phyloP scores from a whole-genome alignment of 2,797 vertebrate genomes.

The Eutrigla gurnardus region DNA sequence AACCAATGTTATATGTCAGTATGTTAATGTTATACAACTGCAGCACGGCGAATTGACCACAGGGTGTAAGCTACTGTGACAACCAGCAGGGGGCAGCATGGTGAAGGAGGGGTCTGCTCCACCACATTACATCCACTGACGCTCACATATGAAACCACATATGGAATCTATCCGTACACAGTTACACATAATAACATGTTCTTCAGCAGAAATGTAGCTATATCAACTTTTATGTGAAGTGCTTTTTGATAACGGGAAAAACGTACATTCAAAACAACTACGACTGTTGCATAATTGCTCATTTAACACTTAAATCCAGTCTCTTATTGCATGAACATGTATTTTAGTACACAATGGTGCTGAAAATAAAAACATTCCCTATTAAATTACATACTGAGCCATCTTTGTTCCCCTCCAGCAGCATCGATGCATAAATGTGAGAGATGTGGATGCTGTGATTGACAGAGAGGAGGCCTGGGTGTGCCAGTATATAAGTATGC shows the following conservation, averaged over 20 bases:
- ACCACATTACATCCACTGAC: not conserved
- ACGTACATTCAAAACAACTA: not conserved
- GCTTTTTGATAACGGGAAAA: not conserved
- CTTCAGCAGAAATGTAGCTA: not conserved
- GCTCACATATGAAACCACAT: not conserved
- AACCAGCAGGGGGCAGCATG: slow-evolving; percentile 72
- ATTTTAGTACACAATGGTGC: slow-evolving; percentile 16
- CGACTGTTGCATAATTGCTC: not conserved
- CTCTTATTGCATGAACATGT: not conserved
- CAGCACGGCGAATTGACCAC: slow-evolving; percentile 11
- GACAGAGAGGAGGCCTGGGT: slow-evolving; percentile 1
- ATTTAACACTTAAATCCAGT: not conserved
- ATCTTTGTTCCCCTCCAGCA: slow-evolving; percentile 25
- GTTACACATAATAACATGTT: not conserved
- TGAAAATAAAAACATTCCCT: slow-evolving; percentile 10
- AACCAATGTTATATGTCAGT: not conserved
- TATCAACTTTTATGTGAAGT: not conserved
- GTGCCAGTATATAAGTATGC: not conserved
- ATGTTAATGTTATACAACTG: slow-evolving; percentile 21
- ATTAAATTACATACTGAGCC: slow-evolving; percentile 14
- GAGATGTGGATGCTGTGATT: slow-evolving; percentile 2
- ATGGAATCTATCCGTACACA: slow-evolving; percentile 1
- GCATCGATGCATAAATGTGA: not conserved
- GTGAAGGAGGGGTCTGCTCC: slow-evolving; percentile 23
- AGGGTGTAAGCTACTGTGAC: slow-evolving; percentile 8